Conservation (phyloP, 2,113 vertebrate genomes). For the Hippocampus mohnikei region DNA sequence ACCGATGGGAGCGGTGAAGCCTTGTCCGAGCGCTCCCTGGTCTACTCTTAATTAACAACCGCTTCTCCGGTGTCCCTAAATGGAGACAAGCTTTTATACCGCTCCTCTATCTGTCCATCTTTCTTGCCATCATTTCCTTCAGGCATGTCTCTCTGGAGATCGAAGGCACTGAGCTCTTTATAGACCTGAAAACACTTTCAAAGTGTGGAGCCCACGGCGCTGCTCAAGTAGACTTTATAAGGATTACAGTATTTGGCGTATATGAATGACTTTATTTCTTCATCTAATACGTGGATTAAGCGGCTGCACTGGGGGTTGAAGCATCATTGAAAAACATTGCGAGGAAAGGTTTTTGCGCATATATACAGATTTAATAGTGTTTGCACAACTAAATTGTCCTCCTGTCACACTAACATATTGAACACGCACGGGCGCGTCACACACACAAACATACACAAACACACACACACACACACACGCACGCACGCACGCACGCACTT, state of each 20-base stretch:
- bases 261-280: conserved; percentile 23
- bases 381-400: conserved; percentile 10
- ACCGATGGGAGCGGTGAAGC: conserved; percentile 59
- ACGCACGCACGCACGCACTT: background rate
- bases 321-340: conserved; percentile 6
- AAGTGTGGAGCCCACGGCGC: conserved; percentile 15
- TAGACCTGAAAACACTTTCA: conserved; percentile 29
- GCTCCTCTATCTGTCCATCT: conserved; percentile 34
- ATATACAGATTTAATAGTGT: conserved; percentile 1
- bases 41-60: conserved; percentile 68
- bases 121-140: conserved; percentile 23
- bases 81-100: conserved; percentile 39
- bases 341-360: background rate
- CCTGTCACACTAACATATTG: background rate
- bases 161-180: conserved; percentile 47
- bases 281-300: conserved; percentile 4
- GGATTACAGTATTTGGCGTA: conserved; percentile 19
- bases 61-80: conserved; percentile 53
- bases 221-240: conserved; percentile 29
- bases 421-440: background rate
- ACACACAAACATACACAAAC: no score
- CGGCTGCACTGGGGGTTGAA: background rate
- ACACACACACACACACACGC: no score
- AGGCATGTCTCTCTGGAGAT: conserved; percentile 39
- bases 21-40: conserved; percentile 70